Evolutionary conservation across 2,113 vertebrate genomes (phyloP), one percentile per base, ranked within the genome.

Genomic region (Prochilodus magdalenae): DNA sequence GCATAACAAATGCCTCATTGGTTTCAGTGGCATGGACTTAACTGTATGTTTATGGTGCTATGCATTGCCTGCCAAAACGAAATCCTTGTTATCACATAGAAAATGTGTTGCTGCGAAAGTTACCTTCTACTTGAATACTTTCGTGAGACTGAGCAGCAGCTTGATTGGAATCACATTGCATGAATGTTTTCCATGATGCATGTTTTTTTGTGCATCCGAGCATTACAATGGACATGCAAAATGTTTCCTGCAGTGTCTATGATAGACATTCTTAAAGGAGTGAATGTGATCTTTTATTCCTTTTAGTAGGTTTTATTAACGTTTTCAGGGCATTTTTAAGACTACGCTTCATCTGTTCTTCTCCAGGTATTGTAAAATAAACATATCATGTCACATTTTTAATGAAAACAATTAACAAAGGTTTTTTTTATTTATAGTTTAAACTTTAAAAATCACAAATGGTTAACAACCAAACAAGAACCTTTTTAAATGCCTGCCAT

Each of bases 1-100:
- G 18, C 40, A 75, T 65, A 40, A 57, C 74, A 27, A 88, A 84
- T 77, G 81, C 71, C 26, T 62, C 87, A 89, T 86, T 75, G 75
- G 26, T 14, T 57, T 53, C 73, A 59, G 36, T 73, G 18, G 33
- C 30, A 77, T 51, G 55, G 51, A 33, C 49, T 67, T 20, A 30
- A 13, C 11, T 60, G 22, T 70, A 44, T 40, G 84, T 65, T 76
- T 67, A 81, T 70, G 74, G 65, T 73, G 65, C 72, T 75, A 29
- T 63, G 20, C 16, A 40, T 67, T 82, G 63, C 77, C 75, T 81
- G 26, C 30, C 27, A 81, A 33, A 24, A 73, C 24, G 20, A 59
- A 22, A n/a, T 30, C 18, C 24, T 73, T 69, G 26, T 69, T 67
- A 63, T 82, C 36, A 53, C 26, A 51, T 60, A 85, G 69, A 40